phyloP scores from a whole-genome alignment of 2,113 vertebrate species.

The Jacana jacana region DNA sequence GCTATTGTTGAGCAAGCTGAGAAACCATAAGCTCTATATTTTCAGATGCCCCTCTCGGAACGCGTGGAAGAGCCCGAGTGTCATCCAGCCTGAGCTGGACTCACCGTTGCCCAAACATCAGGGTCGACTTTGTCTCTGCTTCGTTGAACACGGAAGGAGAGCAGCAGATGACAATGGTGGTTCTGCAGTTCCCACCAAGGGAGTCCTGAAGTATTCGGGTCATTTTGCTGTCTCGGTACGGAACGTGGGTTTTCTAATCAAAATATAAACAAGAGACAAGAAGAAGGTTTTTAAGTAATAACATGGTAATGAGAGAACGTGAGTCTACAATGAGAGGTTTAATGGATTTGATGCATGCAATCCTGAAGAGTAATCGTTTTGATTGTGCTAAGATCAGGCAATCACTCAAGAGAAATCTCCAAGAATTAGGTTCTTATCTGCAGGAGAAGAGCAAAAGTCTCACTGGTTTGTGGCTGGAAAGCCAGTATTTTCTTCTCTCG shows the following conservation, averaged over 20 bases:
- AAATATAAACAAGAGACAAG: neutral
- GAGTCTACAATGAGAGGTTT: accelerated
- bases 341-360: neutral
- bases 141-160: slow-evolving; percentile 94
- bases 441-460: neutral
- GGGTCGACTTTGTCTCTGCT: slow-evolving; percentile 90
- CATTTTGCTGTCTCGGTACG: slow-evolving; percentile 96
- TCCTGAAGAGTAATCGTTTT: neutral
- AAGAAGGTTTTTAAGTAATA: accelerated
- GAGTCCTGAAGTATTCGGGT: slow-evolving; percentile 95
- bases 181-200: slow-evolving; percentile 92
- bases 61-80: accelerated
- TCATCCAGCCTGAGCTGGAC: neutral
- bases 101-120: slow-evolving; percentile 95
- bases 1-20: neutral
- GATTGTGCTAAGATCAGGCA: neutral
- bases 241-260: slow-evolving; percentile 89
- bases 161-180: slow-evolving; percentile 94
- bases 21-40: neutral
- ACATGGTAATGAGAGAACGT: accelerated
- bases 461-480: neutral
- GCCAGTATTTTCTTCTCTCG: neutral
- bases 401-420: neutral
- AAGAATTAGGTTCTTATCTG: neutral
- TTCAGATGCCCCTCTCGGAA: neutral